Evolutionary conservation across 2,888 invertebrate species (phyloP), one percentile per base, ranked within the genome.

Genomic region (Plebejus anna): DNA sequence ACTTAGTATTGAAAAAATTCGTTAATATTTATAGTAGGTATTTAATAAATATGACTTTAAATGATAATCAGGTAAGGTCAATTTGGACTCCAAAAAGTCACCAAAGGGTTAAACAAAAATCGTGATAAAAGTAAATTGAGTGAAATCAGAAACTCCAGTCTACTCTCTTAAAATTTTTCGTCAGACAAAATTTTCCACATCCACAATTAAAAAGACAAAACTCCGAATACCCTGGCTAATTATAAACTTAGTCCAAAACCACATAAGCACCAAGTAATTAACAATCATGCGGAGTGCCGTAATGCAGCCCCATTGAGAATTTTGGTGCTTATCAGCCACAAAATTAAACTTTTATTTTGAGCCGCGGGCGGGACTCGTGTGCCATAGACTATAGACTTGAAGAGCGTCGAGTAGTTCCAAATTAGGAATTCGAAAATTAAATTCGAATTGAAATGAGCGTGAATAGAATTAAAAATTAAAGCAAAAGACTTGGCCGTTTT

Each of bases 261-360:
- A 76, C 78, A 76, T 76, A 78, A 76, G 77, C 75, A 77, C 71
- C 51, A 55, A 79, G 78, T 76, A 78, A 75, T 76, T 80, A 57
- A 51, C 75, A 79, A 77, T 76, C 71, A 80, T 78, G 76, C 77
- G 77, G 77, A 78, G 77, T 80, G 79, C 79, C 79, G 82, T 82
- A 83, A 86, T 88, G 87, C 85, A 86, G 85, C 89, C 90, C 90
- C 92, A 92, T 92, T 92, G 92, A 92, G 92, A 93, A 91, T 93
- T 92, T 91, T 82, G 92, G 88, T 88, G 88, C 91, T 92, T 93
- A 93, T 92, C 92, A 86, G 81, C 81, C 83, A 47, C 83, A 36
- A 80, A 84, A 85, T 87, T 89, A 88, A 91, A 91, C 90, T 92
- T 93, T 92, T 92, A 92, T 93, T 92, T 90, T 88, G 89, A 76